A percentile compares a stretch with the other conserved stretches of the same genome.
These are phyloP conservation scores for Yponomeuta evonymella DNA, from an alignment of 2,888 invertebrate genomes.

Conservation along the genomic window DNA sequence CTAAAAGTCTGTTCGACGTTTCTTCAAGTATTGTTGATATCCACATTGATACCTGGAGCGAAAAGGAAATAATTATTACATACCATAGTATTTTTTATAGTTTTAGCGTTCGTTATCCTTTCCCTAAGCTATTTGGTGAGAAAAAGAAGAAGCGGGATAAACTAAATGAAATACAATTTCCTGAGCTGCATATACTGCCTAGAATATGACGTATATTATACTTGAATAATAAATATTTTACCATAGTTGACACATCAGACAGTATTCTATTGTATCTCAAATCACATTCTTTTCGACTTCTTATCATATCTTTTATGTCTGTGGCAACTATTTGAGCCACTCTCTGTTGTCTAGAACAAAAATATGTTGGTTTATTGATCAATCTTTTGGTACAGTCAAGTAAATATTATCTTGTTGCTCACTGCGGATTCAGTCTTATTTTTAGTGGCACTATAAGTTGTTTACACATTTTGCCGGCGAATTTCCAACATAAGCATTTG, in stretches of 20 bases:
- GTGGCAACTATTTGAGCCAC: slow-evolving; percentile 37
- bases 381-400: background rate
- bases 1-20: slow-evolving; percentile 38
- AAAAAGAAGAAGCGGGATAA: too few relatives aligned
- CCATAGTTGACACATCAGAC: background rate
- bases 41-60: slow-evolving; percentile 35
- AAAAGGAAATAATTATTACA: background rate
- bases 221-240: background rate
- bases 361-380: too few relatives aligned
- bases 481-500: slow-evolving; percentile 36
- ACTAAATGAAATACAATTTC: too few relatives aligned
- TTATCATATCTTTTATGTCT: slow-evolving; percentile 39
- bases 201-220: background rate
- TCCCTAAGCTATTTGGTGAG: too few relatives aligned
- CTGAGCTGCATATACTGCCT: background rate
- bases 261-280: background rate
- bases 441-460: slow-evolving; percentile 36
- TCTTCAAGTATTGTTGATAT: slow-evolving; percentile 49
- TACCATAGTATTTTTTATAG: background rate
- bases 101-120: too few relatives aligned
- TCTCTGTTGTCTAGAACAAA: slow-evolving; percentile 39
- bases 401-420: slow-evolving; percentile 24
- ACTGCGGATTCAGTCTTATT: slow-evolving; percentile 42
- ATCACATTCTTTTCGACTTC: slow-evolving; percentile 17
- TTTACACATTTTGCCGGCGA: slow-evolving; percentile 43